Evolutionary conservation across 2,113 vertebrate genomes (phyloP), one percentile per base, ranked within the genome.

Genomic region (Bujurquina vittata): DNA sequence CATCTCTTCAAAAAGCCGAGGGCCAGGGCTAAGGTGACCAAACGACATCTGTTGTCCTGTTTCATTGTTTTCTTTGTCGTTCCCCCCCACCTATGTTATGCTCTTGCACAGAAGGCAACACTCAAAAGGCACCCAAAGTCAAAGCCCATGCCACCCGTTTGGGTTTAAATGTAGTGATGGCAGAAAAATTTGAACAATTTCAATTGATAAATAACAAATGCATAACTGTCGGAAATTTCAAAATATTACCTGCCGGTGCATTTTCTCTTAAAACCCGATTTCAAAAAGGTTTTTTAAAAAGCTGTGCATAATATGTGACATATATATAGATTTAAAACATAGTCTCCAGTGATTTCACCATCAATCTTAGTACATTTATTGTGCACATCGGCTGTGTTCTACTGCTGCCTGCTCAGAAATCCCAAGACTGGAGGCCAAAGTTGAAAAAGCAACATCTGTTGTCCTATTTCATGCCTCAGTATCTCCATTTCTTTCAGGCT

Each of bases 11-110:
- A 67, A 81, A 40, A 60, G 80, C 55, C 58, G 46, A 62, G 46
- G 79, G 73, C 76, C 77, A 60, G 69, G 73, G 75, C 85, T 49
- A 74, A 81, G 80, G 87, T 85, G 78, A 52, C 81, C 52, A 18
- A 60, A 20, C 18, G 9, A 63, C 91, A 92, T 88, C 88, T 94
- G 91, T 80, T 91, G 84, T 78, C 67, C 84, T 37, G 31, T 57
- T 79, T 85, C 10, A 33, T 78, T 86, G 61, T 60, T 63, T 63
- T 11, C 56, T 14, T 23, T 78, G 20, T 23, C 20, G 14, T 57
- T 33, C 23, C 76, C 37, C 35, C 35, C 5, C 4, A 2, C 43
- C 52, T 7, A 11, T 7, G 73, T 40, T 59, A 80, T 49, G 3
- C 58, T 72, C 49, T 23, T 81, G 54, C 62, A 22, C 33, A 62